These are phyloP conservation scores for Habroteleia sp. DNA, from an alignment of 2,888 invertebrate genomes.

Conservation along the genomic window DNA sequence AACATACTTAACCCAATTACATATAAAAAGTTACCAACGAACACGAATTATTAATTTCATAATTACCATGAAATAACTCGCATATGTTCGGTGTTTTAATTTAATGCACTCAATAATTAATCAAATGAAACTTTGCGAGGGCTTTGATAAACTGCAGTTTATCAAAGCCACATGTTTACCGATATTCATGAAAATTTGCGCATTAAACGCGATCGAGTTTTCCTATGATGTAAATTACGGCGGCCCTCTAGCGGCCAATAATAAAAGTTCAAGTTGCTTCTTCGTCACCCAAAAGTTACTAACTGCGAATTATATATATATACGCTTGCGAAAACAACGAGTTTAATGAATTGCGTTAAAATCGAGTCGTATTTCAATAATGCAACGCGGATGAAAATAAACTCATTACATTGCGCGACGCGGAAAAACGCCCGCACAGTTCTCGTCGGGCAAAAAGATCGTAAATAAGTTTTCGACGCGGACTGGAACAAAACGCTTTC, in stretches of 20 bases:
- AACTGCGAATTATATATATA: constrained; percentile 31
- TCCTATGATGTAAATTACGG: constrained; percentile 1
- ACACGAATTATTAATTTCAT: too few species aligned
- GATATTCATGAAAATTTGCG: constrained; percentile 7
- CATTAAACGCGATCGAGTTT: neutral
- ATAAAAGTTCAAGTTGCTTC: constrained; percentile 31
- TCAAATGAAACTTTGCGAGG: neutral
- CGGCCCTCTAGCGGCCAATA: constrained; percentile 6
- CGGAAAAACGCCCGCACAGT: constrained; percentile 17
- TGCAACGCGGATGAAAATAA: constrained; percentile 33
- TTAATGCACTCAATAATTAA: constrained; percentile 7
- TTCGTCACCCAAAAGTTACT: neutral
- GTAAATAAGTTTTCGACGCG: constrained; percentile 44
- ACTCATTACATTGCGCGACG: constrained; percentile 30
- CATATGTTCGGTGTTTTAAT: neutral
- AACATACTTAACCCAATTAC: too few species aligned
- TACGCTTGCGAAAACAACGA: constrained; percentile 18
- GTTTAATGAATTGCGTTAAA: constrained; percentile 44
- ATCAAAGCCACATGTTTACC: too few species aligned
- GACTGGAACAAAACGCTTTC: constrained; percentile 21
- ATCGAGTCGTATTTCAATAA: constrained; percentile 36
- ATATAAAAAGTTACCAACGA: too few species aligned
- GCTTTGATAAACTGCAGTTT: constrained; percentile 9
- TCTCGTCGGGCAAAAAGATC: constrained; percentile 28
- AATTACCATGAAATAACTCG: too few species aligned